Percentiles rank a stretch among this genome's conserved stretches.
phyloP scores from a whole-genome alignment of 2,113 vertebrate species.

The Otus sunia region DNA sequence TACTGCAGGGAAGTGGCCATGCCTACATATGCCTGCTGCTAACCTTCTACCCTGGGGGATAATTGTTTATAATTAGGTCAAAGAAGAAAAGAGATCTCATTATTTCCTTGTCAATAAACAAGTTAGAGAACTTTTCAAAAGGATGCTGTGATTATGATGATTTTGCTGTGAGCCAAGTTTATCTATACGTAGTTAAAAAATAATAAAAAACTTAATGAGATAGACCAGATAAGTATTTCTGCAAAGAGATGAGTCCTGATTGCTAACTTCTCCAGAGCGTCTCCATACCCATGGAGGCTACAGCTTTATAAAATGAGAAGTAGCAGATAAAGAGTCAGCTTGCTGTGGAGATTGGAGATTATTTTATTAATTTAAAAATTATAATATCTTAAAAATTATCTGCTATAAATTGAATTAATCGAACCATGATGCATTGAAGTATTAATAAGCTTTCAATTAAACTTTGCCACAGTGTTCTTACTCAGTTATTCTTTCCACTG shows the following conservation, averaged over 20 bases:
- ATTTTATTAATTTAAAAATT: constrained; percentile 63
- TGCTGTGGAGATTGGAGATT: constrained; percentile 33
- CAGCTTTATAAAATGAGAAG: constrained; percentile 16
- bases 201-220: neutral
- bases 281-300: neutral
- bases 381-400: constrained; percentile 49
- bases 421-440: constrained; percentile 23
- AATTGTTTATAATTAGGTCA: neutral
- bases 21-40: neutral
- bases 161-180: neutral
- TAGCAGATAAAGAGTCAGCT: constrained; percentile 30
- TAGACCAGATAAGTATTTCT: constrained; percentile 14
- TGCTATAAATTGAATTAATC: constrained; percentile 15
- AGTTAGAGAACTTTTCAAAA: neutral
- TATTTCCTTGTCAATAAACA: neutral
- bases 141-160: neutral
- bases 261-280: neutral
- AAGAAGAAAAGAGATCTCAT: neutral
- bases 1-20: neutral
- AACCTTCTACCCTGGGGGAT: neutral
- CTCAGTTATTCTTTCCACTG: neutral
- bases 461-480: neutral
- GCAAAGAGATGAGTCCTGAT: neutral
- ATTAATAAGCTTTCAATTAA: constrained; percentile 55
- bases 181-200: neutral